Base-by-base conservation (phyloP, 1,140 invertebrate genomes). In the Carcinoscorpius rotundicauda region DNA sequence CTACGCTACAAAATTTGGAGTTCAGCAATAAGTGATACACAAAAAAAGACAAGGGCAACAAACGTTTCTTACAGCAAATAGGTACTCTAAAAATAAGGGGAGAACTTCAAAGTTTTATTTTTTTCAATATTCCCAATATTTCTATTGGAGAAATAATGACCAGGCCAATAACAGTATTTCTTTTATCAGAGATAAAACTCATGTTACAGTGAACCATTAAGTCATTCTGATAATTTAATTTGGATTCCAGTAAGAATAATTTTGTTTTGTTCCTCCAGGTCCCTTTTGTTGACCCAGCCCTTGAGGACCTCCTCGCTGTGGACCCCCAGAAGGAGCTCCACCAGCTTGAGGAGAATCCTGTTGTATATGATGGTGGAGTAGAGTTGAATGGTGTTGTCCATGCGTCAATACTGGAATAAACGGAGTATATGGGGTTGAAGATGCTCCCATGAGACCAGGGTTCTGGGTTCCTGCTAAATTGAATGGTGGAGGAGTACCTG, bases 401-500 rank as follows among this genome's bases (percentile, higher is more conserved):
- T 86, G 83, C 53, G 84, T 78, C 81, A 88, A 83, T 63, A 87
- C 83, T 10, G 85, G 83, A 73, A 90, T 84, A 77, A 86, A 90
- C 3, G 77, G 74, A 9, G 70, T 66, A 70, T 81, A 83, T 4
- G 83, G 83, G 66, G 82, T 84, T 70, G 82, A 82, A 10, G 85
- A 86, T 8, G 82, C 83, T 56, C 76, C 77, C 69, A 87, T 80
- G 51, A 84, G 85, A 62, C 85, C 85, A n/a, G 64, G 56, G 69
- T 82, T 86, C 72, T 87, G 87, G 68, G 81, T 87, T 56, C 85
- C 85, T 51, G 85, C 81, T 70, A 89, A 76, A 63, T 84, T 85
- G 75, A 89, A 90, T 52, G 88, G 87, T 51, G 87, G 88, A 49
- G 88, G 88, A 53, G 88, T 90, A 62, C 85, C 87, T 60, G 87